These are phyloP conservation scores for Sitophilus oryzae DNA, from an alignment of 1,140 invertebrate genomes.

Conservation along the genomic window DNA sequence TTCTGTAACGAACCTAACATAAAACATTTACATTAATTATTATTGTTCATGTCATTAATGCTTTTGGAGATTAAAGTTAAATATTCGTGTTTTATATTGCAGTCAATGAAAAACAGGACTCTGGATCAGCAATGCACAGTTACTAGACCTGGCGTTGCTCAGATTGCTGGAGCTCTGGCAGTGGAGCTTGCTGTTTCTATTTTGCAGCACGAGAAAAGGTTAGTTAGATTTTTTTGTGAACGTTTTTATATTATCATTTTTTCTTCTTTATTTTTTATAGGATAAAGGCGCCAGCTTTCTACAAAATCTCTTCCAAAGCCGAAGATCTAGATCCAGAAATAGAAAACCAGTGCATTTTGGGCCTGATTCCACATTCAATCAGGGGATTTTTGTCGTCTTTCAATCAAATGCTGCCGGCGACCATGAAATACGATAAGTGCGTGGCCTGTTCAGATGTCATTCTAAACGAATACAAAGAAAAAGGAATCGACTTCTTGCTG, in stretches of 20 bases:
- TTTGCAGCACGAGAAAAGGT: constrained; percentile 78
- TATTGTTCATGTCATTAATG: not conserved
- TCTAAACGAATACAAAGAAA: constrained; percentile 57
- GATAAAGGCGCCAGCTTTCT: constrained; percentile 56
- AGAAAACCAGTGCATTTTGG: constrained; percentile 61
- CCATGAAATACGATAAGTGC: constrained; percentile 79
- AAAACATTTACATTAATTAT: no score
- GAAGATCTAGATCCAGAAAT: constrained; percentile 36
- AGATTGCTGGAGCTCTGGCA: constrained; percentile 83
- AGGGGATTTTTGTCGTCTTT: constrained; percentile 82
- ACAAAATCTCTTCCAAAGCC: constrained; percentile 39
- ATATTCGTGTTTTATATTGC: constrained; percentile 32
- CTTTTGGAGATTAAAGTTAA: not conserved
- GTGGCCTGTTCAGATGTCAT: constrained; percentile 81
- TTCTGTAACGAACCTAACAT: no score
- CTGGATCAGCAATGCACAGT: constrained; percentile 99
- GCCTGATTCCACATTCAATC: constrained; percentile 89
- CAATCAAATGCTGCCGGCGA: constrained; percentile 74
- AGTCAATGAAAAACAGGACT: constrained; percentile 89
- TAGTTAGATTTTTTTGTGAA: constrained; percentile 22
- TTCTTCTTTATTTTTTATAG: constrained; percentile 42
- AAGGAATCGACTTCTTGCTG: constrained; percentile 73
- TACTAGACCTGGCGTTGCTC: constrained; percentile 88
- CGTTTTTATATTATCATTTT: not conserved
- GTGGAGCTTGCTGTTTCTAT: constrained; percentile 86